Evolutionary conservation across 2,888 invertebrate species (phyloP), one percentile per base, ranked within the genome.

Genomic region (Lordiphosa fenestrarum): DNA sequence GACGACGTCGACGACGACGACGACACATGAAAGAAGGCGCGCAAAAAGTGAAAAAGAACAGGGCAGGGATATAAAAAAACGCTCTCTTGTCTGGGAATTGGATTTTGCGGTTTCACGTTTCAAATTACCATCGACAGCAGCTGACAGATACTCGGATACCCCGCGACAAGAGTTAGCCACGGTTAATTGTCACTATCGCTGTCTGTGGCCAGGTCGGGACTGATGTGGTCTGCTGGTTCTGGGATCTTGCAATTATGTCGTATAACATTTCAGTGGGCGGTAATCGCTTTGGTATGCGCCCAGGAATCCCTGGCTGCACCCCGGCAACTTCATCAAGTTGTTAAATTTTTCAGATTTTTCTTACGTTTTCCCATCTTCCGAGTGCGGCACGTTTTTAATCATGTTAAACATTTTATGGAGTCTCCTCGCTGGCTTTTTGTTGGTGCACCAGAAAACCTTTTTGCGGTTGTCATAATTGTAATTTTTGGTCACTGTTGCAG

Each of bases 391-490:
- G 66, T 21, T 41, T 69, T 85, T 76, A 85, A 80, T 80, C 69
- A 77, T 83, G 84, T 80, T 85, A 83, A 80, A 69, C 80, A 80
- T 84, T 78, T 84, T 72, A 84, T 83, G 67, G 65, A 52, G 51
- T 40, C 57, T 56, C 46, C 50, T 42, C 15, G 15, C 50, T 41
- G 39, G 25, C 55, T 71, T 80, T 82, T 71, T 72, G 73, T 75
- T 75, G 85, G 85, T 84, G 71, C 85, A 71, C 69, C 81, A 76
- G 64, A 76, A 78, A 80, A 83, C 80, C 84, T 85, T 78, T 80
- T 85, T 80, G 85, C 71, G 80, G 80, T 83, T 76, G 81, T 85
- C 84, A 85, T 80, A 80, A 80, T 85, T 80, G 80, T 80, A 83
- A 80, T 80, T 80, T 63, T 76, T 69, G 80, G 80, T 83, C 80